Conservation (phyloP, 2,888 invertebrate species). For the Philereme vetulata region DNA sequence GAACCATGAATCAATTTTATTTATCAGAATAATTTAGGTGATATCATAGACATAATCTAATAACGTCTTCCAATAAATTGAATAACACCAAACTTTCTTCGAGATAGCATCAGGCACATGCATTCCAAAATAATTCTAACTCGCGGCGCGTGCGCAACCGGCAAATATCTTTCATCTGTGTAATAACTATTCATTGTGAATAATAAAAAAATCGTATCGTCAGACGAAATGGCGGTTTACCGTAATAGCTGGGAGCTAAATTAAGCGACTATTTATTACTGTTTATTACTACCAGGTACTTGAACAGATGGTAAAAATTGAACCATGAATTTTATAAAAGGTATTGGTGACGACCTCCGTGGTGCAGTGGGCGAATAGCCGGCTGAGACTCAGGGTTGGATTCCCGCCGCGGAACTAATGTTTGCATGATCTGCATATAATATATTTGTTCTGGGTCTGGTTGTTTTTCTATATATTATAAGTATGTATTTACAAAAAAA, state of each 20-base stretch:
- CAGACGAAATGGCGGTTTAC: slow-evolving; percentile 58
- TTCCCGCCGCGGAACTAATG: too few relatives aligned
- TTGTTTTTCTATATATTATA: too few relatives aligned
- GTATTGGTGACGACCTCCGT: too few relatives aligned
- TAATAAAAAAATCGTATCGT: slow-evolving; percentile 66
- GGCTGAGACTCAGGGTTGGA: too few relatives aligned
- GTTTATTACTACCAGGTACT: slow-evolving; percentile 47
- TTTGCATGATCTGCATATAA: too few relatives aligned
- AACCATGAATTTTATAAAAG: slow-evolving; percentile 13
- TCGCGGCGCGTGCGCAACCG: slow-evolving; percentile 59
- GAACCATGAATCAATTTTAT: slow-evolving; percentile 3
- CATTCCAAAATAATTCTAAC: slow-evolving; percentile 62
- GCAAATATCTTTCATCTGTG: slow-evolving; percentile 64
- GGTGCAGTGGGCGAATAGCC: too few relatives aligned
- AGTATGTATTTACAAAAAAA: too few relatives aligned
- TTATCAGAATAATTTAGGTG: slow-evolving; percentile 22
- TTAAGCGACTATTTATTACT: slow-evolving; percentile 59
- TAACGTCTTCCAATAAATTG: slow-evolving; percentile 48
- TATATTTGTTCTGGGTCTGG: too few relatives aligned
- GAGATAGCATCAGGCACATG: slow-evolving; percentile 55
- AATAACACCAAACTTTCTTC: slow-evolving; percentile 53
- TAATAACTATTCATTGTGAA: slow-evolving; percentile 68
- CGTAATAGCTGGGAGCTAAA: slow-evolving; percentile 67
- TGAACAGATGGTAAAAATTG: slow-evolving; percentile 26
- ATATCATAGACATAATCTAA: slow-evolving; percentile 31